Conservation (phyloP, 2,797 vertebrate genomes). For the Corythornis leucogaster region DNA sequence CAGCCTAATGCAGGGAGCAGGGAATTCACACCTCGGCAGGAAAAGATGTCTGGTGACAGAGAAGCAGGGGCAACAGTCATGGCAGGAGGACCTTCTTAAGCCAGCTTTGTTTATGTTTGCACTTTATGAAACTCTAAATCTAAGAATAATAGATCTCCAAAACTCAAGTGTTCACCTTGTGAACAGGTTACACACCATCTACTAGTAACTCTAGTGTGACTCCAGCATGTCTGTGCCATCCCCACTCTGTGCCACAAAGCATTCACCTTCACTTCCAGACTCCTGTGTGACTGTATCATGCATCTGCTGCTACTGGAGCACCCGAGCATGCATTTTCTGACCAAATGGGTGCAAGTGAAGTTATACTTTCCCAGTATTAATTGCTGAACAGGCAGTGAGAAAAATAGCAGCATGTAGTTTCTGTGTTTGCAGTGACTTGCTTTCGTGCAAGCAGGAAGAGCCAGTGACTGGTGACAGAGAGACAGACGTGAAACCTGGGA, state of each 20-base stretch:
- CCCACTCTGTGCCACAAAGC: fast-evolving
- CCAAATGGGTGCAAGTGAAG: not conserved
- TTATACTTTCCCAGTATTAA: not conserved
- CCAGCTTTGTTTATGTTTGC: not conserved
- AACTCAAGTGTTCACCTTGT: not conserved
- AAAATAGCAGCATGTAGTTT: not conserved
- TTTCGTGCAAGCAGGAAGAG: not conserved
- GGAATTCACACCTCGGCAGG: not conserved
- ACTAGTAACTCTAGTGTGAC: not conserved
- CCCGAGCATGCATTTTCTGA: not conserved
- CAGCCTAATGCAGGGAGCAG: fast-evolving
- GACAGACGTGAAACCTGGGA: not conserved
- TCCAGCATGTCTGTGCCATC: not conserved
- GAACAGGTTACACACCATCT: not conserved
- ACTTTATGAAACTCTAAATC: not conserved
- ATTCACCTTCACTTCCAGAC: not conserved
- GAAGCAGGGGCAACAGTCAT: not conserved
- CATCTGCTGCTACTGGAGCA: not conserved
- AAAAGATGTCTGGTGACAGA: not conserved
- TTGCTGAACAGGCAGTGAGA: not conserved
- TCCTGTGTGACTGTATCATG: fast-evolving
- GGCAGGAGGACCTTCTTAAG: not conserved
- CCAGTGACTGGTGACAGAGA: not conserved
- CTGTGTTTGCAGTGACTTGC: not conserved
- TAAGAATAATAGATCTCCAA: not conserved